Percentiles rank a stretch among this genome's conserved stretches.
These are phyloP conservation scores for Neolamprologus cancellatus DNA, from an alignment of 2,113 vertebrate species.

Conservation along the genomic window DNA sequence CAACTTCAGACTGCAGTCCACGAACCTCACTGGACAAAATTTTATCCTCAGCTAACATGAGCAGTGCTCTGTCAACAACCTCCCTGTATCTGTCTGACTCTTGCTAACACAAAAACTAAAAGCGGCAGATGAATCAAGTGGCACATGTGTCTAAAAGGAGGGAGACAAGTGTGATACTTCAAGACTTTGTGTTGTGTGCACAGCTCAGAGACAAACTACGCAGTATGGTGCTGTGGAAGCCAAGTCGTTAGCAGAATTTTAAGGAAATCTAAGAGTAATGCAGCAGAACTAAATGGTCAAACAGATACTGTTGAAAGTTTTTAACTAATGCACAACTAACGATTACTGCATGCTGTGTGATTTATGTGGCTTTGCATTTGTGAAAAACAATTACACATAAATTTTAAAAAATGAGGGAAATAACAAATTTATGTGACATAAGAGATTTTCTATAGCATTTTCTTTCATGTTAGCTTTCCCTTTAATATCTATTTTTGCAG, in stretches of 20 bases:
- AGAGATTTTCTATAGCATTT: neutral
- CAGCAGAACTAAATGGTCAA: neutral
- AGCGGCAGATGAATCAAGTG: neutral
- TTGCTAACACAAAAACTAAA: neutral
- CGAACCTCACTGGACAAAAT: conserved; percentile 39
- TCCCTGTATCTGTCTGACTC: neutral
- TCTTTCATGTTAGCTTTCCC: neutral
- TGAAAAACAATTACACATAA: neutral
- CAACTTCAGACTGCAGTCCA: conserved; percentile 40
- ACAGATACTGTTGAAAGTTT: neutral
- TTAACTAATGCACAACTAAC: neutral
- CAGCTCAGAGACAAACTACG: neutral
- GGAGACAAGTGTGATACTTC: neutral
- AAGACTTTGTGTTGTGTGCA: neutral
- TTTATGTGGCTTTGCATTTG: neutral
- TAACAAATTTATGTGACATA: neutral
- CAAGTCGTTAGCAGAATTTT: neutral
- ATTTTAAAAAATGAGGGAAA: neutral
- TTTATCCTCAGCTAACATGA: conserved; percentile 41
- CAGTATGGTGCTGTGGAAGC: neutral
- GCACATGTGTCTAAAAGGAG: neutral
- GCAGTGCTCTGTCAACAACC: conserved; percentile 23
- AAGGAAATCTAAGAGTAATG: neutral
- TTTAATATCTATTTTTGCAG: neutral
- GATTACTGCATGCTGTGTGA: neutral